Conservation (phyloP, 2,113 vertebrate genomes). For the Perca fluviatilis region DNA sequence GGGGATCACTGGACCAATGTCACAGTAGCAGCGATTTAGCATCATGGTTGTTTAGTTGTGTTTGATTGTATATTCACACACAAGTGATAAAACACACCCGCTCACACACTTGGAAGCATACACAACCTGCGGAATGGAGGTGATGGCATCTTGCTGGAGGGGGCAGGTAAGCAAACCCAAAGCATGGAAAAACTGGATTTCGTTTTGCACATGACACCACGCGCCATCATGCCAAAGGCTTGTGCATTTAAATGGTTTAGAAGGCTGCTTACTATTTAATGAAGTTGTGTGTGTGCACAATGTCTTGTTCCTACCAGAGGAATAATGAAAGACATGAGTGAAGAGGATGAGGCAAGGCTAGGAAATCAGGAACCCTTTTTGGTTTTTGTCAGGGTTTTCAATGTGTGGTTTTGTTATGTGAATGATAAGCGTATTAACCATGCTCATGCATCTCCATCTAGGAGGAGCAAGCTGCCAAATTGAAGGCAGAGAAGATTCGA, state of each 20-base stretch:
- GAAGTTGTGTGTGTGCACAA: conserved; percentile 29
- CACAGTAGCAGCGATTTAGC: not conserved
- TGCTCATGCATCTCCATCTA: conserved; percentile 75
- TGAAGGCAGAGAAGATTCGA: conserved; percentile 98
- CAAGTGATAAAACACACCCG: not conserved
- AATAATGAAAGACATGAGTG: conserved; percentile 11
- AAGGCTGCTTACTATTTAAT: conserved; percentile 52
- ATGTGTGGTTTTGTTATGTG: not conserved
- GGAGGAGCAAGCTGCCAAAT: conserved; percentile 98
- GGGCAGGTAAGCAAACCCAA: conserved; percentile 76
- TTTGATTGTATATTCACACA: conserved; percentile 20
- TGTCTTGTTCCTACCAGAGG: conserved; percentile 22
- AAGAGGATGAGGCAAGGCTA: conserved; percentile 34
- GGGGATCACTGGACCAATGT: conserved; percentile 12
- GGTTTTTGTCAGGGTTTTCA: not conserved
- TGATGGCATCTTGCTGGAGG: conserved; percentile 86
- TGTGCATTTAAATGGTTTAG: conserved; percentile 25
- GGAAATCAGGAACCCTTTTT: conserved; percentile 8
- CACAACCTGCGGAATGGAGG: conserved; percentile 70
- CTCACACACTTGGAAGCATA: not conserved
- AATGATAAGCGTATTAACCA: conserved; percentile 52
- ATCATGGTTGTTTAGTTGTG: not conserved
- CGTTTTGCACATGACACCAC: conserved; percentile 4
- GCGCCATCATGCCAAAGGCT: conserved; percentile 17
- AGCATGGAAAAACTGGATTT: not conserved